phyloP scores from a whole-genome alignment of 2,113 vertebrate genomes.

The Sinosuthora webbiana region DNA sequence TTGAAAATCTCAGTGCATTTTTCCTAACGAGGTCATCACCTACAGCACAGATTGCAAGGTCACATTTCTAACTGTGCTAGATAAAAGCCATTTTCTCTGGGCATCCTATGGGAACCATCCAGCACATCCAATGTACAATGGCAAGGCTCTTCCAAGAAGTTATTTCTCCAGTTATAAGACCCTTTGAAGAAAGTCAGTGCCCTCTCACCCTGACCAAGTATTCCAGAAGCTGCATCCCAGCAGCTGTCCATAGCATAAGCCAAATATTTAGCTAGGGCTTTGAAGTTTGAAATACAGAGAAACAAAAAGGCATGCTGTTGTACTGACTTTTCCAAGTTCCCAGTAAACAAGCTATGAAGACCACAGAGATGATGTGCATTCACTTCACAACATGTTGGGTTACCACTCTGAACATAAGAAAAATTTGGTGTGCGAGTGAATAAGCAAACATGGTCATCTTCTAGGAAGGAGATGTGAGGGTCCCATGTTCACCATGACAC shows the following conservation, averaged over 20 bases:
- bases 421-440: accelerated
- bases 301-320: not conserved
- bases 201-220: not conserved
- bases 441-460: not conserved
- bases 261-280: not conserved
- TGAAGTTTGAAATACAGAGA: not conserved
- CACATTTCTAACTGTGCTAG: not conserved
- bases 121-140: not conserved
- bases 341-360: not conserved
- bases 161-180: not conserved
- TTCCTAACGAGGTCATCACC: not conserved
- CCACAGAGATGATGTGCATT: not conserved
- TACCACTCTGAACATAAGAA: not conserved
- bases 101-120: not conserved
- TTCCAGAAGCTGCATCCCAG: not conserved
- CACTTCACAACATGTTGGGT: accelerated
- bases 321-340: not conserved
- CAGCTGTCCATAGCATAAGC: not conserved
- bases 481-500: not conserved
- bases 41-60: not conserved
- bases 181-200: not conserved
- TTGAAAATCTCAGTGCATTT: not conserved
- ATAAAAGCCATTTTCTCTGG: not conserved
- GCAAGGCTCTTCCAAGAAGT: not conserved
- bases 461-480: not conserved